Conservation (phyloP, 2,888 invertebrate genomes). For the Oscheius onirici region DNA sequence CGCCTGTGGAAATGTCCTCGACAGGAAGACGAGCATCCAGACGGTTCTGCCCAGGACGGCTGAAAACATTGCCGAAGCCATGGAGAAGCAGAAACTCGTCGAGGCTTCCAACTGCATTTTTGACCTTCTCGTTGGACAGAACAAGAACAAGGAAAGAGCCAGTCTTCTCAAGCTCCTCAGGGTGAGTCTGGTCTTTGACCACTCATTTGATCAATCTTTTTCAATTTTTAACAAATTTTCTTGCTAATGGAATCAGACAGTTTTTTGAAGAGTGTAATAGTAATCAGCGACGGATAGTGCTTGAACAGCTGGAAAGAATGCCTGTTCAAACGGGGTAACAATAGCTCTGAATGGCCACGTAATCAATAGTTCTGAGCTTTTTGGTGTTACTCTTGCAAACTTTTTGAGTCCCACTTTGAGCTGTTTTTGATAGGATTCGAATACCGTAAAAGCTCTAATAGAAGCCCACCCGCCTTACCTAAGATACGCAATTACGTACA, state of each 20-base stretch:
- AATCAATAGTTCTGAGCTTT: no score
- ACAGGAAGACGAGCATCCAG: conserved; percentile 49
- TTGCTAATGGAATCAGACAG: neutral
- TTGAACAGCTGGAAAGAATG: no score
- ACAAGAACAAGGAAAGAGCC: conserved; percentile 51
- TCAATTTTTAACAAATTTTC: neutral
- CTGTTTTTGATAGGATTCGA: no score
- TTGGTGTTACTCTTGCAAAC: no score
- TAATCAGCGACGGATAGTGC: no score
- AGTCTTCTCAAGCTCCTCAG: conserved; percentile 64
- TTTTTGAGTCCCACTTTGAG: no score
- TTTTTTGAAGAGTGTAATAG: neutral
- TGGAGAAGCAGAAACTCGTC: conserved; percentile 19
- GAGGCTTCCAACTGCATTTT: conserved; percentile 39
- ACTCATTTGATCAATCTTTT: neutral
- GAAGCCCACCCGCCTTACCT: no score
- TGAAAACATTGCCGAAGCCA: conserved; percentile 50
- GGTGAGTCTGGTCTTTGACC: conserved; percentile 31
- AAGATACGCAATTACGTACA: no score
- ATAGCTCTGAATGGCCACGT: no score
- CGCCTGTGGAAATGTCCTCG: conserved; percentile 55
- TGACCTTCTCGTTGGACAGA: conserved; percentile 55
- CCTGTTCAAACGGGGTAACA: no score
- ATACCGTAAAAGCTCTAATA: no score
- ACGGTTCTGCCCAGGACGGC: conserved; percentile 53